Conservation (phyloP, 2,113 vertebrate genomes). For the Helogale parvula region DNA sequence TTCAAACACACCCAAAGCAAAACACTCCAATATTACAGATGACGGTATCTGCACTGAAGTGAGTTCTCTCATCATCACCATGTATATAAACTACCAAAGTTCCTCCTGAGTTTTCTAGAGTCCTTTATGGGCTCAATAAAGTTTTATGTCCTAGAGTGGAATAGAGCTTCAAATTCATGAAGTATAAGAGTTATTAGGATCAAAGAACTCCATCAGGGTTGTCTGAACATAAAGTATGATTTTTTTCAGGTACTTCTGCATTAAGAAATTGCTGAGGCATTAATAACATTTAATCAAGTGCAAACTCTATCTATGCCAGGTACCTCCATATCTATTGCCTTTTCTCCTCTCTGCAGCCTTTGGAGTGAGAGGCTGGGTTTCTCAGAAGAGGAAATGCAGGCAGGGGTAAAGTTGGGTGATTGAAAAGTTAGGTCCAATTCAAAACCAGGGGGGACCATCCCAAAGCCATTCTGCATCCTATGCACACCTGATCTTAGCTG, state of each 20-base stretch:
- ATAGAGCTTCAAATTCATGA: not conserved
- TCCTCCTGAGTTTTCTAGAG: not conserved
- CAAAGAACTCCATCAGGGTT: not conserved
- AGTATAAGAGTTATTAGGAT: slow-evolving; percentile 9
- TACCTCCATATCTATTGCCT: not conserved
- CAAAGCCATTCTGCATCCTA: fast-evolving
- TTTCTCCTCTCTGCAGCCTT: not conserved
- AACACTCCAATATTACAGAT: not conserved
- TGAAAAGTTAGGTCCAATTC: not conserved
- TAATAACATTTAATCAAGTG: slow-evolving; percentile 12
- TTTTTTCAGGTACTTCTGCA: not conserved
- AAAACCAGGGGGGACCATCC: not conserved
- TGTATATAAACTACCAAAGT: not conserved
- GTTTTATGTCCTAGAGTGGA: not conserved
- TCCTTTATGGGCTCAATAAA: not conserved
- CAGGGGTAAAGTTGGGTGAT: not conserved
- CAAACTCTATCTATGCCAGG: not conserved
- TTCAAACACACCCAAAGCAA: not conserved
- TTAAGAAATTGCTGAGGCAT: not conserved
- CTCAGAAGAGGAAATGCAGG: not conserved
- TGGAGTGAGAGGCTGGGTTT: not conserved
- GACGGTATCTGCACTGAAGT: not conserved
- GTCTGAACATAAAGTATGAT: not conserved
- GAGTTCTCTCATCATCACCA: not conserved
- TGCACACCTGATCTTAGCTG: no score